Evolutionary conservation across 37 sponge, comb jelly and placozoan genomes (phyloP).

Genomic region (Beroe ovata): DNA sequence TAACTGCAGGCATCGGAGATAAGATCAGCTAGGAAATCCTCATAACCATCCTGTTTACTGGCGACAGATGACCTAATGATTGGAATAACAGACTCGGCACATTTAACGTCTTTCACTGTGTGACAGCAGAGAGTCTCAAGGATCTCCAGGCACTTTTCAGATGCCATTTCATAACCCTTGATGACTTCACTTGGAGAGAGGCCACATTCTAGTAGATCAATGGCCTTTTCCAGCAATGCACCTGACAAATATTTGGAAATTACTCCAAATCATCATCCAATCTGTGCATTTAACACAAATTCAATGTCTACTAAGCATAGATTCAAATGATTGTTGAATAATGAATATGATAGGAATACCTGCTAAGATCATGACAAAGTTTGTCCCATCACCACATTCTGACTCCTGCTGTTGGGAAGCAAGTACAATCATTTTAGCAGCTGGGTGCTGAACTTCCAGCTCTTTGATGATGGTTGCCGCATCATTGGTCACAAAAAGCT

Average conservation of each 20-base stretch:
- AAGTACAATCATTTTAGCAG: conserved; percentile 95
- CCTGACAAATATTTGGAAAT: too few relatives aligned
- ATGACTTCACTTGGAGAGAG: conserved; percentile 91
- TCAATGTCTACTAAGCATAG: too few relatives aligned
- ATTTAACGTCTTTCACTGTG: conserved; percentile 71
- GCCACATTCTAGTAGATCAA: conserved; percentile 82
- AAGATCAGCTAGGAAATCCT: conserved; percentile 84
- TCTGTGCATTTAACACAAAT: too few relatives aligned
- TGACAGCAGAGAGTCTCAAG: conserved; percentile 75
- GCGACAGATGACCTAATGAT: conserved; percentile 78
- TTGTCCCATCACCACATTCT: conserved; percentile 96
- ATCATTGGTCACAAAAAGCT: conserved; percentile 97
- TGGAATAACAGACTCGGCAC: conserved; percentile 72
- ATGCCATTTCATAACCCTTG: conserved; percentile 88
- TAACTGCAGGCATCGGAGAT: conserved; percentile 91
- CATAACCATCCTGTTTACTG: conserved; percentile 89
- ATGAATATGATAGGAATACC: too few relatives aligned
- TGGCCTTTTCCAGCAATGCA: conserved; percentile 86
- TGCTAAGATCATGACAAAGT: conserved; percentile 91
- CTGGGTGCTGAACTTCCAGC: conserved; percentile 95
- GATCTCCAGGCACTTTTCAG: conserved; percentile 76
- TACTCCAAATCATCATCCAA: too few relatives aligned
- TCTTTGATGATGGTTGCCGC: conserved; percentile 93
- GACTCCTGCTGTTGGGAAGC: conserved; percentile 89
- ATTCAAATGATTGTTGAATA: too few relatives aligned